Percentiles rank a stretch among this genome's conserved stretches.
These are phyloP conservation scores for Eciton burchellii DNA, from an alignment of 1,140 invertebrate species.

Conservation along the genomic window DNA sequence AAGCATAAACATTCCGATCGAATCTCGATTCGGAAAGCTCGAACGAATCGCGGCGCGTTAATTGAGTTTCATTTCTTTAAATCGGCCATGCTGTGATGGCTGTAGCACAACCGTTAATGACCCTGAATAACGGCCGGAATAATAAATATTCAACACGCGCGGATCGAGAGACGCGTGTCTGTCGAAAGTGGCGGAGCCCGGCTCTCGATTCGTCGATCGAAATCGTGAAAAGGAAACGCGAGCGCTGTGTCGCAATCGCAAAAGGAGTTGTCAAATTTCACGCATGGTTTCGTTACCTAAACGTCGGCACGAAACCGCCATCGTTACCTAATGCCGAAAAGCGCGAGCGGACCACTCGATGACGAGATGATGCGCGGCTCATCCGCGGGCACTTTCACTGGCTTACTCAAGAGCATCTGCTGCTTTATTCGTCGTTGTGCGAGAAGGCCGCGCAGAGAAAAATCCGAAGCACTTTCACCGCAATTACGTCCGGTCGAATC, in stretches of 20 bases:
- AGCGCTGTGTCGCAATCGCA: constrained; percentile 16
- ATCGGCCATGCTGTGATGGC: not conserved
- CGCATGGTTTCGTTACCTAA: not conserved
- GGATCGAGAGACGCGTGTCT: not conserved
- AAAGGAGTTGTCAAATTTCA: constrained; percentile 29
- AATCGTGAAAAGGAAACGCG: not conserved
- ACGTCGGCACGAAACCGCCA: constrained; percentile 33
- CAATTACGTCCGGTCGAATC: constrained; percentile 74
- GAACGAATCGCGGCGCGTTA: not conserved
- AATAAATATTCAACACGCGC: constrained; percentile 41
- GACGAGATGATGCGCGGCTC: constrained; percentile 35
- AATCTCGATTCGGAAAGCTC: not conserved
- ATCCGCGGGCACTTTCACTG: constrained; percentile 78
- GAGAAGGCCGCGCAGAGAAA: constrained; percentile 60
- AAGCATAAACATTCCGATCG: too few relatives aligned
- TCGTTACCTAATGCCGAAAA: constrained; percentile 65
- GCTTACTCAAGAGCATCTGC: constrained; percentile 77
- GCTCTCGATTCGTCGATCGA: constrained; percentile 13
- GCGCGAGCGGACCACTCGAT: constrained; percentile 23
- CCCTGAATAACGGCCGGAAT: not conserved
- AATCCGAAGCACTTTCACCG: constrained; percentile 81
- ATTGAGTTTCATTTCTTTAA: not conserved
- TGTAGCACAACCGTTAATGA: constrained; percentile 20
- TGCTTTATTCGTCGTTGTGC: constrained; percentile 60
- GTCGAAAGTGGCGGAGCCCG: not conserved